Base-by-base conservation (phyloP, 2,888 invertebrate genomes). In the Cerceris ruficornis region DNA sequence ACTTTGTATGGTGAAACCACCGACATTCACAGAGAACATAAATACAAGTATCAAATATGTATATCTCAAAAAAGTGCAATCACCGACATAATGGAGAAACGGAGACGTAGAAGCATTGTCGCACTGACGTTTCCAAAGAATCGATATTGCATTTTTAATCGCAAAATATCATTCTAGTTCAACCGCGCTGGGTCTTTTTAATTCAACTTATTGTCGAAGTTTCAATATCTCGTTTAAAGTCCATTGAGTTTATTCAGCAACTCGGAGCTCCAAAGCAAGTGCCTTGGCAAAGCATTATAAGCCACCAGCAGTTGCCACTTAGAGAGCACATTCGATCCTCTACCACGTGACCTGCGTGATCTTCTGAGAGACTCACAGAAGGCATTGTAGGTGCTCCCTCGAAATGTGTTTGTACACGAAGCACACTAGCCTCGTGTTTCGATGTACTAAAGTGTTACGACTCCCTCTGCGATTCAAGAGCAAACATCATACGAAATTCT, bases 211-310 rank as follows among this genome's bases (percentile, higher is more conserved):
- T 76, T 64, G 59, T 65, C 55, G 17, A 69, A 69, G 65, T 65
- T 69, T 49, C 68, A 68, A 82, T 70, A 66, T 50, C 43, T 46
- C 57, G 52, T 71, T 73, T 28, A 55, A 59, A 72, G 75, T 65
- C 67, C 69, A 71, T 82, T 58, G 66, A 73, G 77, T 69, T 75
- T 72, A 77, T 82, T 80, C 83, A 61, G 73, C 72, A 42, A 49
- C 8, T 46, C 50, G 14, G n/a, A 46, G 52, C 54, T 66, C 52
- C 58, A 43, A 62, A 74, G 73, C 69, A 59, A 64, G 60, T 69
- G 39, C 52, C 60, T 65, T 68, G 57, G 42, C 50, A 13, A 7
- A 15, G 52, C 71, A 82, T 80, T 80, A 77, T 76, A 79, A 79
- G 64, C 70, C 70, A 68, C 68, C 71, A 39, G 69, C 66, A 70